A percentile compares a stretch with the other conserved stretches of the same genome.
These are phyloP conservation scores for Hedychridium roseum DNA, from an alignment of 2,888 invertebrate genomes.

Conservation along the genomic window DNA sequence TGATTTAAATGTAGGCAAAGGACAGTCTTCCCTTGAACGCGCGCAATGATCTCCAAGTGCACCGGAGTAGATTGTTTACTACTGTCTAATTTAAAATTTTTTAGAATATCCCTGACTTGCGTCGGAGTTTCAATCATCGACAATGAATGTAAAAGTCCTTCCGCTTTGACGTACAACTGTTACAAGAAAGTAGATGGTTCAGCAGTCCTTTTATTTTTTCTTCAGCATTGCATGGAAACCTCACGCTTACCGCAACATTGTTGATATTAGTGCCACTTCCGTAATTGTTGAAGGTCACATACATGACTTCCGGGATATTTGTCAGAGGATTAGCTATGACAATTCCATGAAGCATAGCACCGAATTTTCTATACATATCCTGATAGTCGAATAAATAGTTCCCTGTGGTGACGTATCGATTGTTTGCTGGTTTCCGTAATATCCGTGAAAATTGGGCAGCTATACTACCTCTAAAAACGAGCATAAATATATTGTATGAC, in stretches of 20 bases:
- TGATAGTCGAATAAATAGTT: slow-evolving; percentile 77
- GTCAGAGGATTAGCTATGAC: slow-evolving; percentile 73
- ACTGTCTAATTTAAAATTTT: slow-evolving; percentile 64
- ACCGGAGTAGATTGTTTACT: slow-evolving; percentile 65
- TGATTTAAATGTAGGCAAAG: slow-evolving; percentile 74
- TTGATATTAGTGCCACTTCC: slow-evolving; percentile 69
- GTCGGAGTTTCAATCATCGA: slow-evolving; percentile 66
- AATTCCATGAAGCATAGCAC: slow-evolving; percentile 69
- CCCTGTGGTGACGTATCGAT: slow-evolving; percentile 73
- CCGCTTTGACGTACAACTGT: slow-evolving; percentile 72
- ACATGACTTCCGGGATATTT: slow-evolving; percentile 72
- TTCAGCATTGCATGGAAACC: too few species aligned
- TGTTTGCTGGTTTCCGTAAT: slow-evolving; percentile 67
- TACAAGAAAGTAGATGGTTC: too few species aligned
- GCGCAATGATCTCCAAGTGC: slow-evolving; percentile 73
- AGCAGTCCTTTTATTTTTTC: too few species aligned
- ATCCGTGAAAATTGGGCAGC: slow-evolving; percentile 73
- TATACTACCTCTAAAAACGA: slow-evolving; percentile 68
- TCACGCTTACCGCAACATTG: slow-evolving; percentile 69
- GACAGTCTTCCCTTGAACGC: slow-evolving; percentile 74
- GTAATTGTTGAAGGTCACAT: slow-evolving; percentile 68
- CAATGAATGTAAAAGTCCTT: slow-evolving; percentile 65
- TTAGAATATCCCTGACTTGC: slow-evolving; percentile 65
- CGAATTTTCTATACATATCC: slow-evolving; percentile 70
- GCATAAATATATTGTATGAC: background rate